phyloP scores from a whole-genome alignment of 2,113 vertebrate species.

The Brachyistius frenatus region DNA sequence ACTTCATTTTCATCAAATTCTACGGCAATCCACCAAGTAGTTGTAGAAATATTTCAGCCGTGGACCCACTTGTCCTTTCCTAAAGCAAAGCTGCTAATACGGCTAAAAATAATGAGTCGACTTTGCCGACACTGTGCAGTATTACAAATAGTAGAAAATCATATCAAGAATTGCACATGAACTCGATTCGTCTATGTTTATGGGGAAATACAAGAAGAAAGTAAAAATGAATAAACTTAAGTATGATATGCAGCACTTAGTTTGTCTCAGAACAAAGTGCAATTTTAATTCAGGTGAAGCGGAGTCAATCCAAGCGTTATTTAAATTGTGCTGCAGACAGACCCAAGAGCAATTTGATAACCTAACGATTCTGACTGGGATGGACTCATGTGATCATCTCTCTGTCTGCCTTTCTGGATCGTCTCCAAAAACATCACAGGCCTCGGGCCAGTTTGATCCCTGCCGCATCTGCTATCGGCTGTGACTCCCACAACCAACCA shows the following conservation, averaged over 20 bases:
- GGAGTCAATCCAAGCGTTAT: conserved; percentile 24
- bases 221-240: too few relatives aligned
- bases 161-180: too few relatives aligned
- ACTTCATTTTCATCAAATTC: too few relatives aligned
- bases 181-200: too few relatives aligned
- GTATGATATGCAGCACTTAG: too few relatives aligned
- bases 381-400: conserved; percentile 59
- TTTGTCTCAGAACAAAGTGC: not conserved
- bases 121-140: not conserved
- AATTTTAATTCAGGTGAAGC: conserved; percentile 3
- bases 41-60: too few relatives aligned
- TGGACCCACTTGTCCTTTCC: too few relatives aligned
- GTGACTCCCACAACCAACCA: conserved; percentile 64
- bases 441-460: conserved; percentile 54
- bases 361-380: conserved; percentile 52
- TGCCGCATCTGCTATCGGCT: conserved; percentile 63
- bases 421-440: conserved; percentile 71
- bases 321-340: conserved; percentile 27
- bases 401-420: conserved; percentile 57
- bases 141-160: not conserved
- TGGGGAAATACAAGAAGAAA: too few relatives aligned
- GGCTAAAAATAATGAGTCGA: too few relatives aligned
- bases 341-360: conserved; percentile 50
- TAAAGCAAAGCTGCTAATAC: too few relatives aligned
- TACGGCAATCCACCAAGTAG: too few relatives aligned